Conservation (phyloP, 2,113 vertebrate genomes). For the Albula goreensis region DNA sequence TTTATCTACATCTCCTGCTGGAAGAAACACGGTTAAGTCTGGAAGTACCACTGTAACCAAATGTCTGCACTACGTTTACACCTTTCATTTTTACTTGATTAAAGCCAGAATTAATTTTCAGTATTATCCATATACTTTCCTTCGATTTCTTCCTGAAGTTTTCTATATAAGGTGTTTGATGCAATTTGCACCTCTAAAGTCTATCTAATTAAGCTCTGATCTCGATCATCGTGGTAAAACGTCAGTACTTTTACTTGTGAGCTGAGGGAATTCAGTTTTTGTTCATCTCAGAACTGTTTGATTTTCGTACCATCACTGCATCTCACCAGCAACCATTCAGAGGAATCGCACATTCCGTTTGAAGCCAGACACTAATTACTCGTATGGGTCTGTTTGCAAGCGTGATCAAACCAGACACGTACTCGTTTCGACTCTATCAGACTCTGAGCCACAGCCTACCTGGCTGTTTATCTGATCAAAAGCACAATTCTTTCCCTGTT, state of each 20-base stretch:
- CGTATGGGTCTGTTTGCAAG: background rate
- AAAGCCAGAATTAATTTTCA: background rate
- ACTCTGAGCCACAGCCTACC: background rate
- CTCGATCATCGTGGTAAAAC: background rate
- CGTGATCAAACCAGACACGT: background rate
- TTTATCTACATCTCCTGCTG: no score
- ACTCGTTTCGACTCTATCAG: background rate
- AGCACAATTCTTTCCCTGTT: background rate
- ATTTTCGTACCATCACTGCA: background rate
- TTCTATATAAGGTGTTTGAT: background rate
- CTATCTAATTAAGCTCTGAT: background rate
- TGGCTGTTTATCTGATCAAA: slow-evolving; percentile 4
- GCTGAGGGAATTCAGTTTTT: background rate
- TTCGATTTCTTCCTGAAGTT: background rate
- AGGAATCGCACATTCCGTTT: background rate
- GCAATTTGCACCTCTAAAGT: background rate
- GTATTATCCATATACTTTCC: background rate
- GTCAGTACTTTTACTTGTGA: background rate
- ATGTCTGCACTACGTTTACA: background rate
- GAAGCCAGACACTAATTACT: background rate
- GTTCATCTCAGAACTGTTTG: background rate
- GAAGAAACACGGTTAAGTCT: no score
- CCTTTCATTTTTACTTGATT: background rate
- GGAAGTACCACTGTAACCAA: background rate
- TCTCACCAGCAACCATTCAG: background rate